A percentile compares a stretch with the other conserved stretches of the same genome.
These are phyloP conservation scores for Gymnobelideus leadbeateri DNA, from an alignment of 2,113 vertebrate species.

Conservation along the genomic window DNA sequence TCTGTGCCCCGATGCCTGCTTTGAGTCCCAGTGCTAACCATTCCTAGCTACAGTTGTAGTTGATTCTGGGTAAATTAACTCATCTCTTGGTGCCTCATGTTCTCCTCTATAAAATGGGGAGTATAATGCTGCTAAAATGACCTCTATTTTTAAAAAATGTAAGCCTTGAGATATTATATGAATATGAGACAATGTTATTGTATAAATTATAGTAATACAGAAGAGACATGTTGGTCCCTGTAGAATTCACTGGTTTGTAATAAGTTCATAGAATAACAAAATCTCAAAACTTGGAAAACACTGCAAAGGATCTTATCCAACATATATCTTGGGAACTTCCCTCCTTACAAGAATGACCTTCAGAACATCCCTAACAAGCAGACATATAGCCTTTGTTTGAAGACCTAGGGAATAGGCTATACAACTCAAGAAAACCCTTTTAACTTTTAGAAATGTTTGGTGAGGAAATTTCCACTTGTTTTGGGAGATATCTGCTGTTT, in stretches of 20 bases:
- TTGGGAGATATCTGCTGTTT: background rate
- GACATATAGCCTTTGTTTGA: no score
- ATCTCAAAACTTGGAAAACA: background rate
- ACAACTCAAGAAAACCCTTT: background rate
- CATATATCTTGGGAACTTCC: background rate
- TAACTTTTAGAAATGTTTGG: background rate
- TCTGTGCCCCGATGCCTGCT: no score
- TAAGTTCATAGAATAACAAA: background rate
- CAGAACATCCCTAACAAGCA: background rate
- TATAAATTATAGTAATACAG: background rate
- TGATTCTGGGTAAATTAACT: background rate
- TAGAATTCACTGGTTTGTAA: background rate
- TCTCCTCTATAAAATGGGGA: background rate
- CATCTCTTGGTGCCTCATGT: background rate
- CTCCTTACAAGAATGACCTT: background rate
- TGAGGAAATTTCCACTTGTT: background rate
- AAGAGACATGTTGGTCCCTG: background rate
- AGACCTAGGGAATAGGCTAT: background rate
- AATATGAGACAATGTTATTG: background rate
- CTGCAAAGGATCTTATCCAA: background rate
- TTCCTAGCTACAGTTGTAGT: background rate
- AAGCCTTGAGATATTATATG: background rate
- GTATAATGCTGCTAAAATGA: background rate
- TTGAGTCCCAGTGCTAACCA: background rate
- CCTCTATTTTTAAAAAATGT: background rate